A percentile compares a stretch with the other conserved stretches of the same genome.
Conservation (phyloP, 2,797 vertebrate genomes). For the Orestias chungarensis region DNA sequence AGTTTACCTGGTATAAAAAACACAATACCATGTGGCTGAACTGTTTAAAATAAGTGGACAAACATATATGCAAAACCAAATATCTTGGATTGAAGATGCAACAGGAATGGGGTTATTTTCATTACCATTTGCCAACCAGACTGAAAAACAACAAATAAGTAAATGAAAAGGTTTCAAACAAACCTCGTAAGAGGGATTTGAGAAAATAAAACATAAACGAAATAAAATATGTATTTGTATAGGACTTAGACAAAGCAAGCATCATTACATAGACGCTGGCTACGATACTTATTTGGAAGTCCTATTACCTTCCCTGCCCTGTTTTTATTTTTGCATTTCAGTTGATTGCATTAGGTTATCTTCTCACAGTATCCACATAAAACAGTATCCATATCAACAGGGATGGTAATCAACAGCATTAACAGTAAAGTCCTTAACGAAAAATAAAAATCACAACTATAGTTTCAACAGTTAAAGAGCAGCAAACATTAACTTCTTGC, state of each 20-base stretch:
- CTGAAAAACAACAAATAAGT: background rate
- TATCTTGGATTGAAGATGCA: background rate
- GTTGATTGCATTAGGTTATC: background rate
- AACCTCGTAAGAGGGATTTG: too few relatives aligned
- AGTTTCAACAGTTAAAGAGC: background rate
- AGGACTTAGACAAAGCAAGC: background rate
- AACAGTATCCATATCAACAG: background rate
- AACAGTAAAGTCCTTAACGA: background rate
- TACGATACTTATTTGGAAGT: background rate
- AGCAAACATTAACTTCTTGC: background rate
- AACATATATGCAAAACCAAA: background rate
- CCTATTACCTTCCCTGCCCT: background rate
- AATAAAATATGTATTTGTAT: too few relatives aligned
- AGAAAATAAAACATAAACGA: too few relatives aligned
- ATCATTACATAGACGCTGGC: background rate
- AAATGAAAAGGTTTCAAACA: background rate
- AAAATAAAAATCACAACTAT: background rate
- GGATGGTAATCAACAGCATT: background rate
- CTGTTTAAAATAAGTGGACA: background rate
- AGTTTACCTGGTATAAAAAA: background rate
- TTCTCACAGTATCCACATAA: background rate
- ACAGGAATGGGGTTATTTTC: background rate
- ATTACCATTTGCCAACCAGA: background rate
- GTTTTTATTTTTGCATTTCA: background rate
- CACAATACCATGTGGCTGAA: background rate